Conservation (phyloP, 2,797 vertebrate genomes). For the Borostomias antarcticus region DNA sequence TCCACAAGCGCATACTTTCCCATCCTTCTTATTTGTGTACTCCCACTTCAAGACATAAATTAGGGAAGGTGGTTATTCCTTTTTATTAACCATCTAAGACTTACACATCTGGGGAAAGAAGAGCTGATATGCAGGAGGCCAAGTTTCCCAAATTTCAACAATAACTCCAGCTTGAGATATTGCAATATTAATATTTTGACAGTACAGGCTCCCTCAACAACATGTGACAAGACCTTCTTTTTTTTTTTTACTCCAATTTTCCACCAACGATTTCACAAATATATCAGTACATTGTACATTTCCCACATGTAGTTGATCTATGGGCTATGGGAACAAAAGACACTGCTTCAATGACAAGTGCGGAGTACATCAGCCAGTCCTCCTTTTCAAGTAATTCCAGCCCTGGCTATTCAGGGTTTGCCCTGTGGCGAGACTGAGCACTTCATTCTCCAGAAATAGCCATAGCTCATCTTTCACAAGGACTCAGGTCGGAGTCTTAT, state of each 20-base stretch:
- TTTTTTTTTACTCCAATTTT: conserved; percentile 41
- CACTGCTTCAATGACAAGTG: conserved; percentile 80
- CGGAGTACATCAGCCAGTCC: conserved; percentile 75
- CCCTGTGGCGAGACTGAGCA: conserved; percentile 80
- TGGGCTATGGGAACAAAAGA: conserved; percentile 73
- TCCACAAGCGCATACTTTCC: conserved; percentile 47
- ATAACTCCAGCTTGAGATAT: conserved; percentile 45
- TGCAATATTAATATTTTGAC: conserved; percentile 55
- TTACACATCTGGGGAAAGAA: conserved; percentile 31
- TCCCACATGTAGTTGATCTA: conserved; percentile 77
- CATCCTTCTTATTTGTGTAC: conserved; percentile 61
- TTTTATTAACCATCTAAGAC: conserved; percentile 44
- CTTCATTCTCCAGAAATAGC: conserved; percentile 83
- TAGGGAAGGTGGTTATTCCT: conserved; percentile 54
- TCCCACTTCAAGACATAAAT: conserved; percentile 63
- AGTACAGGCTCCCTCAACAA: conserved; percentile 19
- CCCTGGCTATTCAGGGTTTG: conserved; percentile 82
- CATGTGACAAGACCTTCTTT: conserved; percentile 34
- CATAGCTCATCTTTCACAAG: conserved; percentile 83
- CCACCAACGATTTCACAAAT: conserved; percentile 69
- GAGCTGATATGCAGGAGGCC: conserved; percentile 14
- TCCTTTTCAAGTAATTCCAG: conserved; percentile 81
- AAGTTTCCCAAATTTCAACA: conserved; percentile 38
- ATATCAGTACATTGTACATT: conserved; percentile 49
- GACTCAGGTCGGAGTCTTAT: conserved; percentile 79